Conservation (phyloP, 1,140 invertebrate genomes). For the Drosophila burlai region DNA sequence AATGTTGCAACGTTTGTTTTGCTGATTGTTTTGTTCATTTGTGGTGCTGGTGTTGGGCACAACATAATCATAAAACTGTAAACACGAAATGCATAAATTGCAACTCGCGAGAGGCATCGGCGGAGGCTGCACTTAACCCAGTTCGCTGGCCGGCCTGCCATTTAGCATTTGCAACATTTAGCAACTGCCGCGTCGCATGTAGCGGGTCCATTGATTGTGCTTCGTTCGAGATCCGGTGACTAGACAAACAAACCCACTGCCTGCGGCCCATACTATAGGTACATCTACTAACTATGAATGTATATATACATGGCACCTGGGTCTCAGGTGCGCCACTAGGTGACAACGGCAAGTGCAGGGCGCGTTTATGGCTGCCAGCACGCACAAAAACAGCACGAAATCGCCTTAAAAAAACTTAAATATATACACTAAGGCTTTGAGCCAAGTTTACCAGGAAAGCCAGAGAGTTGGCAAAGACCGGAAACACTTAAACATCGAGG, state of each 20-base stretch:
- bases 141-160: slow-evolving; percentile 43
- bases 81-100: slow-evolving; percentile 80
- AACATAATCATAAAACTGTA: slow-evolving; percentile 78
- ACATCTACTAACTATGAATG: background rate
- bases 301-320: background rate
- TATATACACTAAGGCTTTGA: background rate
- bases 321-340: slow-evolving; percentile 32
- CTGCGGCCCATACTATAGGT: slow-evolving; percentile 12
- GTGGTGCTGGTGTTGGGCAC: slow-evolving; percentile 37
- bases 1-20: slow-evolving; percentile 78
- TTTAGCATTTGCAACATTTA: slow-evolving; percentile 41
- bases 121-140: slow-evolving; percentile 68
- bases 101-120: slow-evolving; percentile 46
- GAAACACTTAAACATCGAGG: background rate
- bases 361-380: slow-evolving; percentile 30
- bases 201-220: slow-evolving; percentile 58
- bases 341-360: slow-evolving; percentile 43
- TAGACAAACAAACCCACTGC: slow-evolving; percentile 51
- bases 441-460: slow-evolving; percentile 1
- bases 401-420: slow-evolving; percentile 9
- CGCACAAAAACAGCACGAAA: slow-evolving; percentile 24
- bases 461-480: background rate
- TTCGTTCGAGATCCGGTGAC: slow-evolving; percentile 39
- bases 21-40: slow-evolving; percentile 79
- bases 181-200: slow-evolving; percentile 56